Conservation (phyloP, 2,888 invertebrate genomes). For the Xanthia togata region DNA sequence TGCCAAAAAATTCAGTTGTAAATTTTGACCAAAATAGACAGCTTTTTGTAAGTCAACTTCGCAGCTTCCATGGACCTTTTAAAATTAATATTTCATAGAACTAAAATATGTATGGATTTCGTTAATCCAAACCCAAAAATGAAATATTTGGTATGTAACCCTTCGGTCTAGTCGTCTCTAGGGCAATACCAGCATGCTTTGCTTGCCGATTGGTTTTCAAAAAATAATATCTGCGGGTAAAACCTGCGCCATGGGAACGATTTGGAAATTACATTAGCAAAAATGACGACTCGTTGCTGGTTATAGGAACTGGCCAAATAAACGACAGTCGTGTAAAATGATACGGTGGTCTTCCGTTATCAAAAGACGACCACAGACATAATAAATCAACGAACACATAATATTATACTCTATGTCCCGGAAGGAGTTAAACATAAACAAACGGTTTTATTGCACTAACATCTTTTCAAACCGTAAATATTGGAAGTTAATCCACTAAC, state of each 20-base stretch:
- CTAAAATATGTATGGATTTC: slow-evolving; percentile 24
- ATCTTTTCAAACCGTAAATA: slow-evolving; percentile 37
- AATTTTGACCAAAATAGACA: not conserved
- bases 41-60: slow-evolving; percentile 18
- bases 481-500: slow-evolving; percentile 2
- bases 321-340: not conserved
- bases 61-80: not conserved
- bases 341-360: slow-evolving; percentile 7
- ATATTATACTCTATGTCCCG: slow-evolving; percentile 17
- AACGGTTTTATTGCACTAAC: slow-evolving; percentile 39
- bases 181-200: not conserved
- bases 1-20: not conserved
- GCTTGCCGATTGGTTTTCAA: not conserved
- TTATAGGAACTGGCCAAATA: not conserved
- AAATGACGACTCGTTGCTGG: not conserved
- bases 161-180: slow-evolving; percentile 9
- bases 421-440: slow-evolving; percentile 41
- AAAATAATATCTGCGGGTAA: not conserved
- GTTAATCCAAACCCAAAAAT: not conserved
- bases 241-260: not conserved
- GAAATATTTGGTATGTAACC: not conserved
- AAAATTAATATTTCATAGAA: slow-evolving; percentile 21
- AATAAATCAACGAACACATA: slow-evolving; percentile 31
- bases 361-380: slow-evolving; percentile 5
- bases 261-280: not conserved